Evolutionary conservation across 2,113 vertebrate genomes (phyloP).

Genomic region (Pluvianellus socialis): DNA sequence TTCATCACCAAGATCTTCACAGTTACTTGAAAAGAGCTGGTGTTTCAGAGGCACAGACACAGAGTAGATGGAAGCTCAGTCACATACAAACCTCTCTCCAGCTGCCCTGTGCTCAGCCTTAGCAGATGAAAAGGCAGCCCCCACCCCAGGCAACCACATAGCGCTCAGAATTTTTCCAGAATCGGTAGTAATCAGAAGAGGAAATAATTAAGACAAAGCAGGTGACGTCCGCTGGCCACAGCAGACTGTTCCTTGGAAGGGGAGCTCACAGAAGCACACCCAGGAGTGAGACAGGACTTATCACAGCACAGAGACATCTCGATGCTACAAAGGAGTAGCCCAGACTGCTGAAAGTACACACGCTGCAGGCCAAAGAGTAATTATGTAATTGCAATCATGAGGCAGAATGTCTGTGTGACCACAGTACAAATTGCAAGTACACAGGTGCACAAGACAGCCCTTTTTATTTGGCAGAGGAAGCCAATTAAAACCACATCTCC

Average conservation of each 20-base stretch:
- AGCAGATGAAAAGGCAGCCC: background rate
- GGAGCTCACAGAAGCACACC: background rate
- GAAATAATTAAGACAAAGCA: background rate
- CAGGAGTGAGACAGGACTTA: background rate
- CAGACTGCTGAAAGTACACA: background rate
- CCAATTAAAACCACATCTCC: background rate
- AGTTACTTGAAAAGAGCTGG: background rate
- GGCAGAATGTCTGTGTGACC: background rate
- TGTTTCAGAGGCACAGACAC: background rate
- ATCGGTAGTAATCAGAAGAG: background rate
- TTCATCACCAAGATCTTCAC: background rate
- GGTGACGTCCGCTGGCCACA: background rate
- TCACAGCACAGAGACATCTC: background rate
- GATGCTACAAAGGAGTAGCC: background rate
- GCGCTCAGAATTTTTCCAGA: background rate
- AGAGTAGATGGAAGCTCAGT: background rate
- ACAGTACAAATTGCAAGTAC: background rate
- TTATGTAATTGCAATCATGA: background rate
- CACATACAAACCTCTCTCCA: background rate
- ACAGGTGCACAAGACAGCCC: background rate
- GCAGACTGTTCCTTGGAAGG: too few species aligned
- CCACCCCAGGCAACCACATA: background rate
- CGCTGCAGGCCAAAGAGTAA: background rate
- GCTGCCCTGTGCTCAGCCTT: background rate
- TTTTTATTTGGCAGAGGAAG: background rate